phyloP scores from a whole-genome alignment of 2,797 vertebrate genomes.

The Orestias chungarensis region DNA sequence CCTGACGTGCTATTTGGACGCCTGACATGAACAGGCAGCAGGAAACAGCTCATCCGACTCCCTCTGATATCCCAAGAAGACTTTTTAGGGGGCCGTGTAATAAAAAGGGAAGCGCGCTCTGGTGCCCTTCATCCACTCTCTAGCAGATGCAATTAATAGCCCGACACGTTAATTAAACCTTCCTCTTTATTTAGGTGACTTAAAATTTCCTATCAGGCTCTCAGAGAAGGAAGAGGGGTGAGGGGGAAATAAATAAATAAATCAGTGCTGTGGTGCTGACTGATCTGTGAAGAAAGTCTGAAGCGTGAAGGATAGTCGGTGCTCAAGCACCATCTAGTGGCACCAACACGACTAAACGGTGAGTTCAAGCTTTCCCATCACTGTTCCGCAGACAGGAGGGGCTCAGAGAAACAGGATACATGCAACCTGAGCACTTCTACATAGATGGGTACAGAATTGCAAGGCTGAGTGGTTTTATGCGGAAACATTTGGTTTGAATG shows the following conservation, averaged over 20 bases:
- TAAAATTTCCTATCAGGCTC: conserved; percentile 74
- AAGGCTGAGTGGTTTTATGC: background rate
- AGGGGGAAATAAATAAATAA: background rate
- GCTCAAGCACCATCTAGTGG: conserved; percentile 79
- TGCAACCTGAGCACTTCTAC: background rate
- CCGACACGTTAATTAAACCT: conserved; percentile 75
- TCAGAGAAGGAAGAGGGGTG: conserved; percentile 7
- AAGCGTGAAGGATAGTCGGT: conserved; percentile 37
- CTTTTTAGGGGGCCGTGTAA: conserved; percentile 46
- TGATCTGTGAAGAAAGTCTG: conserved; percentile 17
- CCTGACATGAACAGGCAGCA: conserved; percentile 37
- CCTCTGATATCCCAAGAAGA: conserved; percentile 49
- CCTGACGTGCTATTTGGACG: conserved; percentile 46
- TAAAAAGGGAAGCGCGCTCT: conserved; percentile 47
- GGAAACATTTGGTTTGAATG: background rate
- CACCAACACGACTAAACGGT: conserved; percentile 17
- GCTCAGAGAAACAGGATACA: background rate
- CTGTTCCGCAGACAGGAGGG: background rate
- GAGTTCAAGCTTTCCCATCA: conserved; percentile 23
- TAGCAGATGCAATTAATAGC: conserved; percentile 75
- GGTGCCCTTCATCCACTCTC: conserved; percentile 68
- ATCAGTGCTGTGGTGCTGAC: conserved; percentile 30
- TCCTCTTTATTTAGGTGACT: conserved; percentile 78
- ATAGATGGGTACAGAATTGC: background rate
- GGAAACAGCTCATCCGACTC: conserved; percentile 32